Conservation (phyloP, 1,140 invertebrate genomes). For the Cephus cinctus region DNA sequence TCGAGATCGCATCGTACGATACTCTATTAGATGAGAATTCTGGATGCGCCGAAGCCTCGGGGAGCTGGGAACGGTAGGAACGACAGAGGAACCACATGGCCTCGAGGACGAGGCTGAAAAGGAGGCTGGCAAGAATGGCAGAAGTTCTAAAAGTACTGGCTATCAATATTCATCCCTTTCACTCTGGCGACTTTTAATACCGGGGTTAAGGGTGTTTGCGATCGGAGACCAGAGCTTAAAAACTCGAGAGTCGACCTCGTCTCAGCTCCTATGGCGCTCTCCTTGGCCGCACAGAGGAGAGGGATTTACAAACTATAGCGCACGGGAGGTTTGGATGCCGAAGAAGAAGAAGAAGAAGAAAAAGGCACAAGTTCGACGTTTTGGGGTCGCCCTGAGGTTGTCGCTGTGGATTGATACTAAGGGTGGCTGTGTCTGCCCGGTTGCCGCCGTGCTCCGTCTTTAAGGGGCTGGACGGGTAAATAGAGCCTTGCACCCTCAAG, state of each 20-base stretch:
- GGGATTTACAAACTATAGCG: background rate
- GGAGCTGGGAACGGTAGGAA: background rate
- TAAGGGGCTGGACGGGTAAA: background rate
- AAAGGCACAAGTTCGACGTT: background rate
- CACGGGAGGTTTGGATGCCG: background rate
- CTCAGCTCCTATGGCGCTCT: no score
- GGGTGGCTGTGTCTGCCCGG: background rate
- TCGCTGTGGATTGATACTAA: background rate
- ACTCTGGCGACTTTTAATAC: background rate
- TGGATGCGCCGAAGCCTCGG: background rate
- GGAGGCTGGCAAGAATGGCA: background rate
- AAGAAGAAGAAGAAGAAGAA: background rate
- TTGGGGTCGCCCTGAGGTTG: background rate
- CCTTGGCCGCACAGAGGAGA: no score
- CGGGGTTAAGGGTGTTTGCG: conserved; percentile 1
- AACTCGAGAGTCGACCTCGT: background rate
- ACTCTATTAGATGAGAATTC: no score
- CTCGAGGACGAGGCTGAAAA: background rate
- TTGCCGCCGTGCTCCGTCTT: background rate
- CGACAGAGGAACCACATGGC: background rate
- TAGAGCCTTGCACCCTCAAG: background rate
- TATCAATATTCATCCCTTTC: conserved; percentile 10
- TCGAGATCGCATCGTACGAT: background rate
- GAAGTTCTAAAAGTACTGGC: background rate
- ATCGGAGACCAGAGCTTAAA: conserved; percentile 2